Evolutionary conservation across 2,113 vertebrate species (phyloP).

Genomic region (Myotis davidii): DNA sequence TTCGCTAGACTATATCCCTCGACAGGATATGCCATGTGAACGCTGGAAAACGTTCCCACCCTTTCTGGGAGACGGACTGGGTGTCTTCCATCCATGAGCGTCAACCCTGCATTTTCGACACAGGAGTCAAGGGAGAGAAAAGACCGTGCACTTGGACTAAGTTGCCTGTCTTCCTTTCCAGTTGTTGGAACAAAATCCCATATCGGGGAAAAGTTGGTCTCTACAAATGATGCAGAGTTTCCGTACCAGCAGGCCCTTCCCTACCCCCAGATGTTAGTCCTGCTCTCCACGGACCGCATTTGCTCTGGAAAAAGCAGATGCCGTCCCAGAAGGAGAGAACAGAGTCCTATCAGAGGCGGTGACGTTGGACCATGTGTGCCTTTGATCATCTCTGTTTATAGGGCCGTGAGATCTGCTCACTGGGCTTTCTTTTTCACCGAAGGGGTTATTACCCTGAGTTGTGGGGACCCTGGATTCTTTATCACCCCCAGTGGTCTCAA

Average conservation of each 20-base stretch:
- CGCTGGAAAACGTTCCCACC: neutral
- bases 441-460: conserved; percentile 69
- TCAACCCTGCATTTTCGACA: neutral
- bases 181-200: neutral
- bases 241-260: neutral
- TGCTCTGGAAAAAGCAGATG: neutral
- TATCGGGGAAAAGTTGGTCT: neutral
- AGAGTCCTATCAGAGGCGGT: neutral
- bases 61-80: neutral
- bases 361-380: neutral
- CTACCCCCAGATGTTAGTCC: neutral
- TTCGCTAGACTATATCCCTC: neutral
- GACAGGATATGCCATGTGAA: neutral
- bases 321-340: neutral
- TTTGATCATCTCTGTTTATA: conserved; percentile 19
- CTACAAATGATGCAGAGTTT: neutral
- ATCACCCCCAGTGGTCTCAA: conserved; percentile 79
- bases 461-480: conserved; percentile 69
- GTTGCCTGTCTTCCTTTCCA: neutral
- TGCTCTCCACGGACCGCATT: neutral
- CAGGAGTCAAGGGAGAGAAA: neutral
- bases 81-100: neutral
- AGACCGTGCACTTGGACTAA: neutral
- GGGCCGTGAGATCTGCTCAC: neutral
- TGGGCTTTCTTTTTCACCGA: conserved; percentile 47